Evolutionary conservation across 2,797 vertebrate species (phyloP), one percentile per base, ranked within the genome.

Genomic region (Tapera naevia): DNA sequence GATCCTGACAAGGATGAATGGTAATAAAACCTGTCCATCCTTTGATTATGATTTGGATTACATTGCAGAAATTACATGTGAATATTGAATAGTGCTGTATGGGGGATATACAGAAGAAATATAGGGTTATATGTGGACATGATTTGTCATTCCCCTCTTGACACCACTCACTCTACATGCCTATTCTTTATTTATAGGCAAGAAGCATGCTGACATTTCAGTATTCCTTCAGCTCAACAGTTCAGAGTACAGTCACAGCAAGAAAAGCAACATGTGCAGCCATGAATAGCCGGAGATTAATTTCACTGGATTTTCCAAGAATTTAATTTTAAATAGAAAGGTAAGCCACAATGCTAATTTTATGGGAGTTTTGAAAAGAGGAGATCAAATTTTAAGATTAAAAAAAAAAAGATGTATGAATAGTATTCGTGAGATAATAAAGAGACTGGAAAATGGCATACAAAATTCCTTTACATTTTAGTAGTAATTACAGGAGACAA

Each of bases 101-200:
- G 66, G 76, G 30, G 22, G 35, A 70, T 84, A 64, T 45, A 70
- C 28, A 48, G n/a, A 80, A 89, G 89, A 95, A 91, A 69, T 81
- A 72, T 2, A 89, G 67, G 88, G 64, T 82, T 93, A 54, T 92
- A 74, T 57, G 37, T 89, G 67, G 71, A 88, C 50, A 80, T 35
- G 80, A 89, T 91, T 94, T 92, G 50, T 78, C 65, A 70, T 95
- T 95, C 70, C 25, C 54, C 73, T 92, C 61, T 91, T 93, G 87
- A 88, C 89, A 93, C 51, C 66, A 75, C 46, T 96, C 87, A 75
- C 35, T 91, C 76, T 81, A 79, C 5, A 2, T 86, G 85, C 43
- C 43, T 94, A 35, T 72, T 95, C 75, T 96, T 95, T 96, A 95
- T 96, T 97, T 95, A 93, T 92, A 89, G 82, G 89, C 75, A 89